These are phyloP conservation scores for Eupristina koningsbergeri DNA, from an alignment of 1,140 invertebrate genomes.

Conservation along the genomic window DNA sequence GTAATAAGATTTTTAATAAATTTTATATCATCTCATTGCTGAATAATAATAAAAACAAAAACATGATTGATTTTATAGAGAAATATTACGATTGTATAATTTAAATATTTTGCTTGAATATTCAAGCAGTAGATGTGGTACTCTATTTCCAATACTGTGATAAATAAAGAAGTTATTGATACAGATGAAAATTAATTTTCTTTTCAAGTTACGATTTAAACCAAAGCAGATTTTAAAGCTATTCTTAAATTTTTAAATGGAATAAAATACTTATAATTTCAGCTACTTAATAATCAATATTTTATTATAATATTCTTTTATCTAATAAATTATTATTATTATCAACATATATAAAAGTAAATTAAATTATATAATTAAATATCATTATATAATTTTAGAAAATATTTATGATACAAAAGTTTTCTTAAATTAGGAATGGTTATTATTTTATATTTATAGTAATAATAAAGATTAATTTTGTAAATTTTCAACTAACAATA, in stretches of 20 bases:
- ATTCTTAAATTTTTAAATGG: background rate
- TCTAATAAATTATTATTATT: background rate
- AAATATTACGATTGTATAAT: background rate
- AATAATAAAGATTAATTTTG: too few species aligned
- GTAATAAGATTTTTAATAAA: background rate
- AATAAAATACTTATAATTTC: background rate
- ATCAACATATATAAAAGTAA: too few species aligned
- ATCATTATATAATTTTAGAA: background rate
- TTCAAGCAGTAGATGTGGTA: constrained; percentile 32
- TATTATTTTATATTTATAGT: background rate
- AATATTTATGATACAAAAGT: background rate
- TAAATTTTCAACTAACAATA: too few species aligned
- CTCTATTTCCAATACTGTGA: constrained; percentile 37
- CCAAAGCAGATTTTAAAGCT: background rate
- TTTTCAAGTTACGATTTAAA: background rate
- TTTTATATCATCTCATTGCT: background rate
- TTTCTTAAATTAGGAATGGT: background rate
- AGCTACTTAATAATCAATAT: background rate
- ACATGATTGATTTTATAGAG: background rate
- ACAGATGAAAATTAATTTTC: background rate
- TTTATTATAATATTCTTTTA: background rate
- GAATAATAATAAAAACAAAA: background rate
- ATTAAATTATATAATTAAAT: background rate
- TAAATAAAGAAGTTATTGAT: constrained; percentile 37
- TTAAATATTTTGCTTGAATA: background rate